Conservation (phyloP, 2,888 invertebrate genomes). For the Plagodis pulveraria region DNA sequence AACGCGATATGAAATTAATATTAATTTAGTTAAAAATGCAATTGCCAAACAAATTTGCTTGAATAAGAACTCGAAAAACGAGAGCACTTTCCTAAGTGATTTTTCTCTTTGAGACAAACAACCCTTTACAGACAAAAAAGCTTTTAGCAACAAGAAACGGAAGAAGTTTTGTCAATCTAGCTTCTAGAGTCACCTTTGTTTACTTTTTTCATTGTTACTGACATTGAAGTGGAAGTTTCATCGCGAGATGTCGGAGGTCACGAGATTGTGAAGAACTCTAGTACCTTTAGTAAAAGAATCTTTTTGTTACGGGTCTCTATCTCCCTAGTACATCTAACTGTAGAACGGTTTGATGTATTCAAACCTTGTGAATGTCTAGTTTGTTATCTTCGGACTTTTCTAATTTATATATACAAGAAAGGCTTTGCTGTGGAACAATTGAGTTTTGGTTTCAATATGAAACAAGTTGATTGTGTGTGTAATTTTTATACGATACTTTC, state of each 20-base stretch:
- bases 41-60: too few relatives aligned
- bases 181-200: conserved; percentile 11
- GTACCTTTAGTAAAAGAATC: conserved; percentile 7
- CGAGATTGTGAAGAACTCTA: conserved; percentile 20
- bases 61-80: too few relatives aligned
- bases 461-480: too few relatives aligned
- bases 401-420: conserved; percentile 8
- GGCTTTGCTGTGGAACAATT: too few relatives aligned
- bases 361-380: conserved; percentile 15
- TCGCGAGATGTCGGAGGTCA: conserved; percentile 22
- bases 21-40: too few relatives aligned
- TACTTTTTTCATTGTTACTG: conserved; percentile 22
- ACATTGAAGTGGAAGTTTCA: conserved; percentile 17
- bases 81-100: not conserved
- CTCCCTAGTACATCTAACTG: conserved; percentile 1
- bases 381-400: conserved; percentile 13
- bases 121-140: not conserved
- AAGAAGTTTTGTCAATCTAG: not conserved
- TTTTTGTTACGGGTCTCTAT: conserved; percentile 6
- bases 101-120: not conserved
- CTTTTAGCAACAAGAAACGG: not conserved
- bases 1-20: too few relatives aligned
- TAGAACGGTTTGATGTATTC: conserved; percentile 22
- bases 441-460: too few relatives aligned
- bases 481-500: too few relatives aligned